phyloP scores from a whole-genome alignment of 2,888 invertebrate genomes.

The Molorchus minor region DNA sequence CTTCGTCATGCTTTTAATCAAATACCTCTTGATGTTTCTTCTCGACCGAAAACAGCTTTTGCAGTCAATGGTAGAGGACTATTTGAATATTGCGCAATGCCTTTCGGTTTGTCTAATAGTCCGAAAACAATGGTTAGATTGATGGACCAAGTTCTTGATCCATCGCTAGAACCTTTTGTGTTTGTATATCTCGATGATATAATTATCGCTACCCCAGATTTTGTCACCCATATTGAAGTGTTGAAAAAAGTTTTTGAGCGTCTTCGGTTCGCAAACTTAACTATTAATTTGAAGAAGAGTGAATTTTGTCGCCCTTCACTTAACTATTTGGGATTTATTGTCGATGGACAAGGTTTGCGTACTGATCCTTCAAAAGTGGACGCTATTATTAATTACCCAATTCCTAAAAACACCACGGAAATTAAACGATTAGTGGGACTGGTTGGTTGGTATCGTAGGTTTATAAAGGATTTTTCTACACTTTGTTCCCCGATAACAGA shows the following conservation, averaged over 20 bases:
- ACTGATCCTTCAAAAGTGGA: too few species aligned
- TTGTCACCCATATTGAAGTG: constrained; percentile 24
- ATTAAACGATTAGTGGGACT: constrained; percentile 17
- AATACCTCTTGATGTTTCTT: neutral
- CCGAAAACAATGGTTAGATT: too few species aligned
- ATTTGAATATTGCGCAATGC: constrained; percentile 26
- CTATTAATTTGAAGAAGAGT: constrained; percentile 32
- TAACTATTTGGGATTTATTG: constrained; percentile 12
- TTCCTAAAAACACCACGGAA: too few species aligned
- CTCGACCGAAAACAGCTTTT: constrained; percentile 25
- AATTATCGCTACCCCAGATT: constrained; percentile 24
- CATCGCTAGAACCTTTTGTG: constrained; percentile 22
- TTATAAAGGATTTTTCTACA: constrained; percentile 15
- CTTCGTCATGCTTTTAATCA: neutral
- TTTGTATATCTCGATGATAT: constrained; percentile 32
- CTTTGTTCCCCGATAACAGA: constrained; percentile 14
- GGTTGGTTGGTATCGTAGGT: constrained; percentile 12
- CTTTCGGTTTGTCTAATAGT: constrained; percentile 33
- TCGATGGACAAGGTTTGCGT: too few species aligned
- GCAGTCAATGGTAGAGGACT: constrained; percentile 24
- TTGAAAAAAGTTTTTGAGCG: constrained; percentile 25
- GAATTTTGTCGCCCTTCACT: constrained; percentile 23
- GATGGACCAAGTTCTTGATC: too few species aligned
- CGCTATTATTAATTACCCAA: too few species aligned
- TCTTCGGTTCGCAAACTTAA: constrained; percentile 29